Evolutionary conservation across 2,113 vertebrate species (phyloP).

Genomic region (Pongo pygmaeus): DNA sequence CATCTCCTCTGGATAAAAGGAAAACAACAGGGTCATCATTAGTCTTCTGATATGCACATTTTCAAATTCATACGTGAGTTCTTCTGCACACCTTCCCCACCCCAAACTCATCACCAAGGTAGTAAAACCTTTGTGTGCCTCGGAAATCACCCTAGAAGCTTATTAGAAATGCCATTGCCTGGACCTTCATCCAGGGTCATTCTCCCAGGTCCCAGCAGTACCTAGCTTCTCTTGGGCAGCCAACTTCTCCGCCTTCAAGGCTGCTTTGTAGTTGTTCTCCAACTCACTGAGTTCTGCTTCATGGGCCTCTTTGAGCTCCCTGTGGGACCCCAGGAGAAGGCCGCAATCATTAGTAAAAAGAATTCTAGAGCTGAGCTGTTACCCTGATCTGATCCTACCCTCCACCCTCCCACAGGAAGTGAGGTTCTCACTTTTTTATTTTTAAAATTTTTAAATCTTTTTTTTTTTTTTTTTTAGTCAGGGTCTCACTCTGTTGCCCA

Average conservation of each 20-base stretch:
- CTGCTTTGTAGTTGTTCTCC: slow-evolving; percentile 67
- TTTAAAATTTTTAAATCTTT: too few species aligned
- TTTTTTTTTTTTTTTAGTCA: too few species aligned
- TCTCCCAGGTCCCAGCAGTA: slow-evolving; percentile 42
- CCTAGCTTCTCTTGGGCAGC: slow-evolving; percentile 74
- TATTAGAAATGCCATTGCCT: background rate
- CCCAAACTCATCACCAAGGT: background rate
- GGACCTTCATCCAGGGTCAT: background rate
- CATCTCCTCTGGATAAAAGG: slow-evolving; percentile 73
- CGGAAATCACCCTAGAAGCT: background rate
- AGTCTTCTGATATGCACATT: background rate
- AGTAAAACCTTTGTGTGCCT: background rate
- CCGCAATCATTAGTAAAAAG: background rate
- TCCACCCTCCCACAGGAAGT: background rate
- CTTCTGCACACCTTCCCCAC: background rate
- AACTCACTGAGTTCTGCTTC: slow-evolving; percentile 42
- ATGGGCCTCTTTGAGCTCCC: slow-evolving; percentile 66
- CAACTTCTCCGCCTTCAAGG: slow-evolving; percentile 67
- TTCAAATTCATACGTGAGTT: background rate
- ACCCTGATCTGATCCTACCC: too few species aligned
- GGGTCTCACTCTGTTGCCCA: too few species aligned
- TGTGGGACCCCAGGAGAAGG: slow-evolving; percentile 35
- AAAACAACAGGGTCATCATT: background rate
- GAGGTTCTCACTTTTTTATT: background rate
- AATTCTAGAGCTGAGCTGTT: background rate